Conservation (phyloP, 2,113 vertebrate genomes). For the Butastur rufipennis region DNA sequence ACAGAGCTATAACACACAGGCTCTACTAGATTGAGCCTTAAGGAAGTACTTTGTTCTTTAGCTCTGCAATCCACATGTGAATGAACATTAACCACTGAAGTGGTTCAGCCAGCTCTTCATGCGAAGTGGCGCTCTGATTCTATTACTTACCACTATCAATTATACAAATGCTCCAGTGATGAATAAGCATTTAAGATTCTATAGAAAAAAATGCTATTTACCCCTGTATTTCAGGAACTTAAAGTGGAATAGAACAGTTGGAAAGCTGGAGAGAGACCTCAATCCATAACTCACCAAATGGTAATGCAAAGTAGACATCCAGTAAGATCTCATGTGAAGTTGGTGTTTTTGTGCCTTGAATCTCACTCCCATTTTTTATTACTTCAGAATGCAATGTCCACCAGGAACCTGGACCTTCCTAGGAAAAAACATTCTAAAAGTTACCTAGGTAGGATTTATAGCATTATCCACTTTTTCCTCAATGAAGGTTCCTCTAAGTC, state of each 20-base stretch:
- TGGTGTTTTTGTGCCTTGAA: slow-evolving; percentile 58
- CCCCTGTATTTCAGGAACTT: background rate
- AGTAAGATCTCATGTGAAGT: slow-evolving; percentile 62
- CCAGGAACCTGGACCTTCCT: slow-evolving; percentile 70
- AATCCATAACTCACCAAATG: slow-evolving; percentile 47
- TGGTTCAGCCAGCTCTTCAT: background rate
- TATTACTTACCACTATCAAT: background rate
- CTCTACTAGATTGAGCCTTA: background rate
- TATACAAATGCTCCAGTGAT: background rate
- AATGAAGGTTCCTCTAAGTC: background rate
- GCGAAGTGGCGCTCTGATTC: background rate
- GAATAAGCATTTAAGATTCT: background rate
- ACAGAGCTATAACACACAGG: background rate
- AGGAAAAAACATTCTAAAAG: background rate
- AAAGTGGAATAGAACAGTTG: background rate
- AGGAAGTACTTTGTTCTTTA: background rate
- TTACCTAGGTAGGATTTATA: background rate
- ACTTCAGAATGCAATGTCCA: slow-evolving; percentile 65
- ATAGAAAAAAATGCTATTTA: background rate
- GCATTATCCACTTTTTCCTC: background rate
- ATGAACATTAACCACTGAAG: background rate
- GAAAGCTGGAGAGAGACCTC: background rate
- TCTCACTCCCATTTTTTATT: slow-evolving; percentile 50
- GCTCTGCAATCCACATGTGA: background rate
- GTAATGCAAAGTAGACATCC: slow-evolving; percentile 61